Evolutionary conservation across 1,140 invertebrate species (phyloP), one percentile per base, ranked within the genome.

Genomic region (Polypedilum pembai): DNA sequence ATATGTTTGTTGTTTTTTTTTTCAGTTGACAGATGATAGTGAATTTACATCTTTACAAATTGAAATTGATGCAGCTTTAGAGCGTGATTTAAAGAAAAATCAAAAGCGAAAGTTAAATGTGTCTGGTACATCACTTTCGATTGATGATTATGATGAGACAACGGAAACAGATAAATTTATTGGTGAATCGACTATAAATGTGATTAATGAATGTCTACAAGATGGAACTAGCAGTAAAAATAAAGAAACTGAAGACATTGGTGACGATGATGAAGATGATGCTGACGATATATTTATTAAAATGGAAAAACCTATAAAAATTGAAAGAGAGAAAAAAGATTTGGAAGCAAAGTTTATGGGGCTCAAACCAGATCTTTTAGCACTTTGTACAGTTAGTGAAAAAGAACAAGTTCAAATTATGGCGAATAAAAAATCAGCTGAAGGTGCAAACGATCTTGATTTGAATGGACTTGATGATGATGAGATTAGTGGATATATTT

Each of bases 401-500:
- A 69, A 69, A 69, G 65, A 69, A 69, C 65, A 69, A 18, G 78
- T 80, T 0, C 75, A 78, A 8, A 15, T 40, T 1, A 40, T 66
- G 78, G 78, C 12, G 78, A 82, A 21, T 73, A 81, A 41, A 76
- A 79, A 66, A 77, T 80, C 75, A 77, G 78, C 78, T 73, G 78
- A 79, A 3, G 75, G 75, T 17, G 84, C 83, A 1, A 89, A 90
- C 3, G 91, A 93, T 78, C 83, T 96, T n/a, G 85, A 91, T 78
- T 83, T 95, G 7, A 88, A 88, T 73, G 94, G 90, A 73, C 87
- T 96, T 24, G 94, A 96, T 78, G 93, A 96, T 78, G 88, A 90
- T 21, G 96, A 98, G 84, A 85, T 98, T 12, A 90, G 94, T 80
- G 88, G 87, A 73, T 93, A 96, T 78, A 93, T 98, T 65, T 89